Evolutionary conservation across 2,113 vertebrate genomes (phyloP).

Genomic region (Indri indri): DNA sequence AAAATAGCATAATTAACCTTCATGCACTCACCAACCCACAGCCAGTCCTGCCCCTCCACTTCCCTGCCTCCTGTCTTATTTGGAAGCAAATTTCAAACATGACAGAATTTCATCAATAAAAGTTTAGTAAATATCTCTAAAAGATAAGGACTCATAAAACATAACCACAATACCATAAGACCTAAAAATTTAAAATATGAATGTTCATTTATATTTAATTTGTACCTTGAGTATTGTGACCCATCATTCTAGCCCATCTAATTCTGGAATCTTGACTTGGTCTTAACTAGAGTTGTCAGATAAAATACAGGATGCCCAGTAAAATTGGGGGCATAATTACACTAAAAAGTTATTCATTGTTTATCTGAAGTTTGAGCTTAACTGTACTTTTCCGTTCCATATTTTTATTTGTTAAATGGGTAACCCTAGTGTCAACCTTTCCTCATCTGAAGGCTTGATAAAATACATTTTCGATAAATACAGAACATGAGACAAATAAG

Average conservation of each 20-base stretch:
- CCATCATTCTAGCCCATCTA: neutral
- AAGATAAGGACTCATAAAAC: slow-evolving; percentile 1
- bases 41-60: neutral
- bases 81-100: slow-evolving; percentile 3
- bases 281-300: neutral
- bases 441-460: neutral
- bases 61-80: neutral
- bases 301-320: neutral
- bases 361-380: slow-evolving; percentile 4
- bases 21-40: neutral
- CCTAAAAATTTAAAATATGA: neutral
- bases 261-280: slow-evolving; percentile 50
- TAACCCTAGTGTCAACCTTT: neutral
- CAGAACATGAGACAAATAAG: neutral
- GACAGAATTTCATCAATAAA: neutral
- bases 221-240: neutral
- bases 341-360: neutral
- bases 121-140: slow-evolving; percentile 44
- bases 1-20: slow-evolving; percentile 31
- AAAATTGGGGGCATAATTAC: neutral
- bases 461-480: neutral
- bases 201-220: slow-evolving; percentile 9
- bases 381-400: neutral
- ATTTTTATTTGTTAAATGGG: neutral
- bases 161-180: neutral